A percentile compares a stretch with the other conserved stretches of the same genome.
Evolutionary conservation across 2,888 invertebrate species (phyloP).

Genomic region (Dynastes hyllus): DNA sequence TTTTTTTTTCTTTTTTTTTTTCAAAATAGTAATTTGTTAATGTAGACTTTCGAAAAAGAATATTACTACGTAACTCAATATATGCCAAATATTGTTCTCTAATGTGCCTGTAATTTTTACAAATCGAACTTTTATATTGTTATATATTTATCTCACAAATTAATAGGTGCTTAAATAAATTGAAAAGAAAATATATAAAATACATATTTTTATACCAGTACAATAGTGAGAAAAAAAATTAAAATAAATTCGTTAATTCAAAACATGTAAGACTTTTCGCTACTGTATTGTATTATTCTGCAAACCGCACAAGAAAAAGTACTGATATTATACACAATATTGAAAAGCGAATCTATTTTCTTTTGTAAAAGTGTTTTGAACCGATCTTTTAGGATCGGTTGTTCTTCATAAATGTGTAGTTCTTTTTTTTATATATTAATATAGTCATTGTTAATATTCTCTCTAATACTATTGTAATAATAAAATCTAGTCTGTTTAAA

Average conservation of each 20-base stretch:
- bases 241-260: no score
- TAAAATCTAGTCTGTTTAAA: slow-evolving; percentile 45
- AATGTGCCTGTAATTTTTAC: slow-evolving; percentile 24
- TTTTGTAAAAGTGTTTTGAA: slow-evolving; percentile 1
- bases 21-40: no score
- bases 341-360: background rate
- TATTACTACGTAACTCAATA: background rate
- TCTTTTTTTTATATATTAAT: slow-evolving; percentile 1
- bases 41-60: no score
- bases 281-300: no score
- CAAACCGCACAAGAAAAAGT: background rate
- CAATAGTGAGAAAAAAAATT: background rate
- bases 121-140: background rate
- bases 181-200: no score
- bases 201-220: background rate
- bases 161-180: no score
- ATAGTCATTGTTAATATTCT: slow-evolving; percentile 28
- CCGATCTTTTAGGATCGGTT: background rate
- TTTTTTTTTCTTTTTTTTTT: no score
- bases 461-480: slow-evolving; percentile 33
- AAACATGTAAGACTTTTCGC: no score
- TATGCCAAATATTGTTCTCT: slow-evolving; percentile 28
- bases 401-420: slow-evolving; percentile 1
- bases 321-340: background rate
- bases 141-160: background rate